phyloP scores from a whole-genome alignment of 2,888 invertebrate species.

The Rhagium mordax region DNA sequence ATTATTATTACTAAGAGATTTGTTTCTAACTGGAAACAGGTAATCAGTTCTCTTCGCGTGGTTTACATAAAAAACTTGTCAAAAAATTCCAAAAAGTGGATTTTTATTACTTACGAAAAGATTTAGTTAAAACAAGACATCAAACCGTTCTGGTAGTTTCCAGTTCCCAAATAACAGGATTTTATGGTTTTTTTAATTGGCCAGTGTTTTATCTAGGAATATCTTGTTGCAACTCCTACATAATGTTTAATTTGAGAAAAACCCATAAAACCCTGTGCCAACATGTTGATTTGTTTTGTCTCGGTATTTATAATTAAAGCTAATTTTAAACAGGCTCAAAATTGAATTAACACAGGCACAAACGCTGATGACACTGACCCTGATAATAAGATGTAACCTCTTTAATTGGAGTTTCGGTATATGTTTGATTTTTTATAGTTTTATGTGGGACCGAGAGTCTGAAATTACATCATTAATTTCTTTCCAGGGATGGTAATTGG shows the following conservation, averaged over 20 bases:
- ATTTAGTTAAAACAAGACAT: no score
- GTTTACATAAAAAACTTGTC: no score
- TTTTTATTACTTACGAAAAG: no score
- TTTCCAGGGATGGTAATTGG: conserved; percentile 84
- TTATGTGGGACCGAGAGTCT: neutral
- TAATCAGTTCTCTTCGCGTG: no score
- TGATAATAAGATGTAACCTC: no score
- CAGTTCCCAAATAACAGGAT: no score
- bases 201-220: no score
- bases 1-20: no score
- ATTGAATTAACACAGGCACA: neutral
- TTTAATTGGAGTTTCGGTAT: neutral
- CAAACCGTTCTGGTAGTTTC: no score
- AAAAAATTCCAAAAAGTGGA: no score
- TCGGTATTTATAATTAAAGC: neutral
- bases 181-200: no score
- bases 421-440: neutral
- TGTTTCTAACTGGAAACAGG: no score
- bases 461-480: neutral
- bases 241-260: conserved; percentile 17
- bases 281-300: conserved; percentile 11
- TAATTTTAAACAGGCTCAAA: conserved; percentile 22
- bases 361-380: neutral
- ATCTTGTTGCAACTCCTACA: conserved; percentile 7
- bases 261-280: conserved; percentile 24